Evolutionary conservation across 2,888 invertebrate genomes (phyloP).

Genomic region (Dyspetes luteomarginatus): DNA sequence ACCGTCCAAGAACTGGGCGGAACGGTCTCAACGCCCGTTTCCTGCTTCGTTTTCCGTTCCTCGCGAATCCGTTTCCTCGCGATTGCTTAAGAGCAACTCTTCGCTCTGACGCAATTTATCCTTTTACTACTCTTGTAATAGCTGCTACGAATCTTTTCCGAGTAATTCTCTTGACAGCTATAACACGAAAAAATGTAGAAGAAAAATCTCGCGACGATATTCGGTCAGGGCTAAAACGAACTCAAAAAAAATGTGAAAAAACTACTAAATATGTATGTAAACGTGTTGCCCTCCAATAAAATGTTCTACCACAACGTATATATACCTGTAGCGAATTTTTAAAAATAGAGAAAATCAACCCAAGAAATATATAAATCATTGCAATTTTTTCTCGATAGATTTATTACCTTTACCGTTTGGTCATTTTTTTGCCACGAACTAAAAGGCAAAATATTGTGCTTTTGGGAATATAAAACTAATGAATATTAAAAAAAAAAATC

Average conservation of each 20-base stretch:
- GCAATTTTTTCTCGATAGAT: no score
- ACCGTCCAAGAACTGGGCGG: slow-evolving; percentile 55
- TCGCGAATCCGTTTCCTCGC: slow-evolving; percentile 13
- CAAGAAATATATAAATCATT: no score
- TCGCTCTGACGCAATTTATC: slow-evolving; percentile 32
- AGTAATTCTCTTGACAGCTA: background rate
- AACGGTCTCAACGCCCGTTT: slow-evolving; percentile 45
- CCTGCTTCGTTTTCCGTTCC: slow-evolving; percentile 37
- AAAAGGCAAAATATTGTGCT: no score
- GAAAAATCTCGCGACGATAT: background rate
- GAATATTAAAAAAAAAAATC: background rate
- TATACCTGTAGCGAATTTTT: no score
- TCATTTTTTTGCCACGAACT: no score
- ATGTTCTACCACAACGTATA: no score
- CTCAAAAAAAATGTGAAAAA: background rate
- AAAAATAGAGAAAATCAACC: no score
- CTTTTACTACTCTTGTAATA: slow-evolving; percentile 30
- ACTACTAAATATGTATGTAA: no score
- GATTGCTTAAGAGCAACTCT: slow-evolving; percentile 45
- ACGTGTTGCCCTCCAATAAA: no score
- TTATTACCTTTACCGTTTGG: no score
- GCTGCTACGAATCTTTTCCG: slow-evolving; percentile 24
- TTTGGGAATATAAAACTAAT: no score
- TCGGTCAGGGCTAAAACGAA: background rate
- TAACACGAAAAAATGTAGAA: background rate